Percentiles rank a stretch among this genome's conserved stretches.
Conservation (phyloP, 2,113 vertebrate genomes). For the Suricata suricatta region DNA sequence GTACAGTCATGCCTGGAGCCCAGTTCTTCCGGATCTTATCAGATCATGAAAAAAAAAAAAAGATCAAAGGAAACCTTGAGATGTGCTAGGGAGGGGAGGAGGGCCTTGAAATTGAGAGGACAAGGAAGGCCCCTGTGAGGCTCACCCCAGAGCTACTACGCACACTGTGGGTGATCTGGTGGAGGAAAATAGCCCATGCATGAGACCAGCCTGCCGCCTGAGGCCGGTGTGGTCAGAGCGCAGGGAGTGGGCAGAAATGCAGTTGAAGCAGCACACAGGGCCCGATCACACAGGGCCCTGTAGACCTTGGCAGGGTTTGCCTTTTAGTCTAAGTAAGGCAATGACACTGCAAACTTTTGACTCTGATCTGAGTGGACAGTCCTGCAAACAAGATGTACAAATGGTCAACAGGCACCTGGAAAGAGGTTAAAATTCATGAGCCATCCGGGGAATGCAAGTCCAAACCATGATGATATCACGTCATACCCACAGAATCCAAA, state of each 20-base stretch:
- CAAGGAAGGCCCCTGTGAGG: background rate
- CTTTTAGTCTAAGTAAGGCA: background rate
- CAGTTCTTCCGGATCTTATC: background rate
- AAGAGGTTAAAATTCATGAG: background rate
- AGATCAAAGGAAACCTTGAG: background rate
- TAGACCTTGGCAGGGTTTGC: background rate
- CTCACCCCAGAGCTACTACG: background rate
- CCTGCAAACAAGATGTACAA: background rate
- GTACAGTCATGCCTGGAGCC: background rate
- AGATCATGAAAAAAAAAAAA: background rate
- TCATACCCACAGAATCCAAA: background rate
- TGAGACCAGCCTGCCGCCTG: background rate
- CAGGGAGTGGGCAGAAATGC: too few relatives aligned
- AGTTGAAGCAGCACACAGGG: fast-evolving
- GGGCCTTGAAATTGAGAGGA: background rate
- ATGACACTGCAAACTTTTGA: background rate
- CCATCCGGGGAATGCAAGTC: background rate
- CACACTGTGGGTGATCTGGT: fast-evolving
- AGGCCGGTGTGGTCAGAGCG: background rate
- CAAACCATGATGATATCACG: fast-evolving
- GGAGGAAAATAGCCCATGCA: background rate
- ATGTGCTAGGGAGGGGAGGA: too few relatives aligned
- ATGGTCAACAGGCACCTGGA: background rate
- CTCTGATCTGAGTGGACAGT: background rate
- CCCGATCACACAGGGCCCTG: fast-evolving